Evolutionary conservation across 1,140 invertebrate species (phyloP).

Genomic region (Oryctes rhinoceros): DNA sequence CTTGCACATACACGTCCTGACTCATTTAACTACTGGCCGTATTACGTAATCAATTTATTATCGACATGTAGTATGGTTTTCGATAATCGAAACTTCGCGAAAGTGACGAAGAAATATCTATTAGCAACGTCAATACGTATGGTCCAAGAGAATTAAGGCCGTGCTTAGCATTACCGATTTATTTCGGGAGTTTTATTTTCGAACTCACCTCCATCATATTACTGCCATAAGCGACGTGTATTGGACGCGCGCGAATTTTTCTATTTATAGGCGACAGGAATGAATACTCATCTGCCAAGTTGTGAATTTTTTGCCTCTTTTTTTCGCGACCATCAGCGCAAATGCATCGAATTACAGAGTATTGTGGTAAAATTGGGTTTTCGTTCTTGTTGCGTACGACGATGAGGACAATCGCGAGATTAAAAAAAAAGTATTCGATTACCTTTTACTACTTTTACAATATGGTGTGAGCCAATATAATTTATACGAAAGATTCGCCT

Average conservation of each 20-base stretch:
- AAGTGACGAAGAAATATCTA: background rate
- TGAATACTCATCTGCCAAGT: background rate
- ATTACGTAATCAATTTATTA: background rate
- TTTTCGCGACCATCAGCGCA: background rate
- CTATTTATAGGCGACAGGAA: background rate
- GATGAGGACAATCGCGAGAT: too few relatives aligned
- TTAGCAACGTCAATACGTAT: background rate
- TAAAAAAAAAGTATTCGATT: too few relatives aligned
- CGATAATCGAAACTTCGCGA: background rate
- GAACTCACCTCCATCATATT: constrained; percentile 3
- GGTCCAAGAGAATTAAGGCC: background rate
- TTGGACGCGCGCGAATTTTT: constrained; percentile 1
- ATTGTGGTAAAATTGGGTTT: too few relatives aligned
- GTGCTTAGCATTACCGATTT: background rate
- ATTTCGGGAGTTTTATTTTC: constrained; percentile 14
- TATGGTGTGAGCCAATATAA: too few relatives aligned
- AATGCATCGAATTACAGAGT: too few relatives aligned
- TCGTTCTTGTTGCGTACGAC: too few relatives aligned
- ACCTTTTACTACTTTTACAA: too few relatives aligned
- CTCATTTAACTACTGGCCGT: background rate
- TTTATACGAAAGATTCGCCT: too few relatives aligned
- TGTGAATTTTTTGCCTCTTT: background rate
- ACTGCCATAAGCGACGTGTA: constrained; percentile 12
- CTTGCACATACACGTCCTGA: too few relatives aligned
- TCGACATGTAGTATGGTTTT: background rate